phyloP scores from a whole-genome alignment of 2,113 vertebrate genomes.

The Saccopteryx bilineata region DNA sequence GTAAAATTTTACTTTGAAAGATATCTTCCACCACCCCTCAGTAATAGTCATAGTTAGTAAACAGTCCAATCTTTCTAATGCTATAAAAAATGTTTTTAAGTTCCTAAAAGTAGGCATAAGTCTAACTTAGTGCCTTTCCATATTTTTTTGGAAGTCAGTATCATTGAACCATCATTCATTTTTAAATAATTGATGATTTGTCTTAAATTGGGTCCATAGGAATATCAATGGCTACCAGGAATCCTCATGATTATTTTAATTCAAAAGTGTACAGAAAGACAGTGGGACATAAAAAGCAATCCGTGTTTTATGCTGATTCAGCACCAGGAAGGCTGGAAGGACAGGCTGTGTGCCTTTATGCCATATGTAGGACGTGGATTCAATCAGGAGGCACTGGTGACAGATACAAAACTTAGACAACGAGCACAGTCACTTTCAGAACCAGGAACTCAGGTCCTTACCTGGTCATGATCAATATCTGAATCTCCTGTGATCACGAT shows the following conservation, averaged over 20 bases:
- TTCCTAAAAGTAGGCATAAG: neutral
- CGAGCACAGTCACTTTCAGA: neutral
- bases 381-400: neutral
- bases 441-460: conserved; percentile 81
- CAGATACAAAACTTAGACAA: neutral
- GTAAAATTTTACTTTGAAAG: neutral
- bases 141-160: neutral
- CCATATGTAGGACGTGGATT: neutral
- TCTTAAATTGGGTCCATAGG: neutral
- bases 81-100: neutral
- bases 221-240: neutral
- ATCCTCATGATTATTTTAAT: neutral
- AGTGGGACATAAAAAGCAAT: neutral
- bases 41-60: neutral
- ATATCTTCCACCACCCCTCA: neutral
- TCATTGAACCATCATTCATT: conserved; percentile 24
- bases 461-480: conserved; percentile 98
- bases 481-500: conserved; percentile 99
- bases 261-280: neutral
- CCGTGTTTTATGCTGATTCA: neutral
- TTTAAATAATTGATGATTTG: neutral
- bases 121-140: neutral
- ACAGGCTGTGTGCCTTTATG: rapidly evolving
- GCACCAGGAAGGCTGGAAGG: neutral
- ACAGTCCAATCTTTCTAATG: neutral